Evolutionary conservation across 2,797 vertebrate species (phyloP), one percentile per base, ranked within the genome.

Genomic region (Spatula clypeata): DNA sequence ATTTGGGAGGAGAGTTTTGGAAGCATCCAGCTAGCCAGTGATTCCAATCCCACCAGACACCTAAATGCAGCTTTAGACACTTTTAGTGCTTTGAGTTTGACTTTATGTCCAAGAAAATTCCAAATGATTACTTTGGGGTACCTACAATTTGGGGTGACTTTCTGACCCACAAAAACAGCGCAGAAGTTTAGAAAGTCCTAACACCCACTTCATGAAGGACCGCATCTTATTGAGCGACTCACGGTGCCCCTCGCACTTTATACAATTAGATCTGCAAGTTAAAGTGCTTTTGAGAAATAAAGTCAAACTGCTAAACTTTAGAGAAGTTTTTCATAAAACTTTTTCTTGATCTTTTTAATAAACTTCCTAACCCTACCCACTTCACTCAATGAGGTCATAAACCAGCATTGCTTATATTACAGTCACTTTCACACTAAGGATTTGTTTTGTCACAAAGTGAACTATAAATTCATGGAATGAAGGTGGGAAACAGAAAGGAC

Each of bases 341-440:
- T 93, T n/a, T 72, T 86, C 94, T 95, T 97, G 91, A 94, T 97
- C 13, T 94, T 90, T 81, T 65, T 36, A 94, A 86, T 94, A 95
- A 96, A 84, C 85, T 97, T 97, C 91, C 96, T 95, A 94, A 87
- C 87, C 70, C 29, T 79, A 93, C 79, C 94, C 2, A 1, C 80
- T 96, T 94, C 42, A 31, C 67, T 88, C 66, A 53, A 57, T 75
- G 88, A 96, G 76, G 81, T 94, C 82, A 93, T 71, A 84, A 92
- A 82, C 38, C 92, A 95, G 87, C 77, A 36, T 88, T 89, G 86
- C 96, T 96, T 83, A 81, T 31, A 84, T 92, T 93, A 70, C 95
- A 96, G 94, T 97, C 96, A 92, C 96, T 96, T 97, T 94, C 94
- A 90, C 29, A 47, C 94, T 93, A 82, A 96, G 94, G 96, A 86